phyloP scores from a whole-genome alignment of 2,113 vertebrate genomes.

The Clupea harengus region DNA sequence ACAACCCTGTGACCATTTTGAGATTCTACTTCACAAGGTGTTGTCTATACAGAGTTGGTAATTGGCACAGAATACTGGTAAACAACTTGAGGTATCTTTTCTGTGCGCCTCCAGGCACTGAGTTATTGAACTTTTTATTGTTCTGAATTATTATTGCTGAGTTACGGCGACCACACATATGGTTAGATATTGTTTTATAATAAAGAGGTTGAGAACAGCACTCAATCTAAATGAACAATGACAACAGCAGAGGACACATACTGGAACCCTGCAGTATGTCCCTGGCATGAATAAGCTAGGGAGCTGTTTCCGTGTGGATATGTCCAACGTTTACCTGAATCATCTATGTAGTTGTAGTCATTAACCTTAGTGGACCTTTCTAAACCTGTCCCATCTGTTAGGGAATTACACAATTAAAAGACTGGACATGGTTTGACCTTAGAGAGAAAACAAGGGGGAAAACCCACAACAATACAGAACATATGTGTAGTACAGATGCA shows the following conservation, averaged over 20 bases:
- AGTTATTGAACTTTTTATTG: background rate
- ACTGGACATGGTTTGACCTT: conserved; percentile 5
- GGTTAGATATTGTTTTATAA: too few relatives aligned
- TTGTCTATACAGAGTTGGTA: background rate
- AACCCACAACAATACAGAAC: background rate
- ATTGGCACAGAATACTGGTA: too few relatives aligned
- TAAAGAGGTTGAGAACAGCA: background rate
- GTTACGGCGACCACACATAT: too few relatives aligned
- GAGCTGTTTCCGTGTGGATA: background rate
- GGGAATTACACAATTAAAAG: background rate
- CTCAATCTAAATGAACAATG: background rate
- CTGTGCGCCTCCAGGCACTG: background rate
- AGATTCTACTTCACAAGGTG: background rate
- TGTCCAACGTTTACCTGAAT: background rate
- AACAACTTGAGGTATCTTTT: too few relatives aligned
- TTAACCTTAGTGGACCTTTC: background rate
- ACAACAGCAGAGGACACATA: background rate
- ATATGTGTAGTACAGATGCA: background rate
- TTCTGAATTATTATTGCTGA: too few relatives aligned
- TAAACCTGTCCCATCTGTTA: background rate
- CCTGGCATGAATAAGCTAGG: background rate
- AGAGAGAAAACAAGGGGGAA: background rate
- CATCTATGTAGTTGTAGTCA: background rate
- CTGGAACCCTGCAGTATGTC: background rate
- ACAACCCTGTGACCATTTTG: background rate